These are phyloP conservation scores for Microctenopoma steveboyesi DNA, from an alignment of 2,797 vertebrate species.

Conservation along the genomic window DNA sequence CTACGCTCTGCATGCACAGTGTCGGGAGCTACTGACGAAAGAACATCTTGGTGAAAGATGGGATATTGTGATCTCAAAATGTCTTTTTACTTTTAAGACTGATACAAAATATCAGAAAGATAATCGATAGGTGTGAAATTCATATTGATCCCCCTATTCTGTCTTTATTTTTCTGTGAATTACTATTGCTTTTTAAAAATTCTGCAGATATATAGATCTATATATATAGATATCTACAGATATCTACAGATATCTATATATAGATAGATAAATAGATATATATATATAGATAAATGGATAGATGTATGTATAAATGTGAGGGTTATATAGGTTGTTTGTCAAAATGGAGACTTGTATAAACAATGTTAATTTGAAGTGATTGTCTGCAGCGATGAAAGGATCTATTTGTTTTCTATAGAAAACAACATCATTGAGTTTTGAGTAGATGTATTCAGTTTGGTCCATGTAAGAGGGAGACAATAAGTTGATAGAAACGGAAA, in stretches of 20 bases:
- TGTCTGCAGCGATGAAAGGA: not conserved
- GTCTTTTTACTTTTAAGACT: not conserved
- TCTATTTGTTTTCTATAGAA: slow-evolving; percentile 5
- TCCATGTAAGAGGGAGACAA: not conserved
- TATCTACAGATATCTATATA: no score
- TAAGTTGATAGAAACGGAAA: not conserved
- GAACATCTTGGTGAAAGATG: slow-evolving; percentile 9
- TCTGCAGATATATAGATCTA: not conserved
- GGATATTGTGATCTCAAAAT: slow-evolving; percentile 2
- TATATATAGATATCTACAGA: no score
- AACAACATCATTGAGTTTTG: not conserved
- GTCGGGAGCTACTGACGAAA: slow-evolving; percentile 9
- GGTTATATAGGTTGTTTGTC: not conserved
- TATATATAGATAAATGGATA: no score
- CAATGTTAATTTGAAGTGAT: not conserved
- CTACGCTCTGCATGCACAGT: slow-evolving; percentile 2
- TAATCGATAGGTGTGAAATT: slow-evolving; percentile 19
- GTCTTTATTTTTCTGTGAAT: slow-evolving; percentile 22
- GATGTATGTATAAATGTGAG: no score
- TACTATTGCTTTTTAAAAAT: slow-evolving; percentile 35
- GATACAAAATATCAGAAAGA: not conserved
- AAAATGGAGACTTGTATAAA: not conserved
- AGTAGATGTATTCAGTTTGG: not conserved
- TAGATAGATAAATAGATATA: no score
- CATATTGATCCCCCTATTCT: not conserved